Percentiles rank a stretch among this genome's conserved stretches.
phyloP scores from a whole-genome alignment of 2,113 vertebrate species.

The Peromyscus maniculatus region DNA sequence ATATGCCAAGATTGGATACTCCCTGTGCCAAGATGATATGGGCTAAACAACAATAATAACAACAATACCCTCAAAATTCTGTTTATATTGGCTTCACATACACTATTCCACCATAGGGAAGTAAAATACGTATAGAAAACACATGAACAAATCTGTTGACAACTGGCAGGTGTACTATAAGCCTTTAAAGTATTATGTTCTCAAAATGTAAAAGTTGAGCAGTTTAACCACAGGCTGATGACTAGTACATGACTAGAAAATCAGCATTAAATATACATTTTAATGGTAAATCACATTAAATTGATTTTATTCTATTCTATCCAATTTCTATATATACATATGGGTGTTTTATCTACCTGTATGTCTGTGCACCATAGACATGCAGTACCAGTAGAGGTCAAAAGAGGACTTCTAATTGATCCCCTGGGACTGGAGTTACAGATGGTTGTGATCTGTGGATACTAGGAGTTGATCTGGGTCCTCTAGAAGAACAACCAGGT shows the following conservation, averaged over 20 bases:
- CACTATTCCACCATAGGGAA: not conserved
- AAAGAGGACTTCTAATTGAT: not conserved
- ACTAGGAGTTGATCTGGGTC: not conserved
- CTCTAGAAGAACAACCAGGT: not conserved
- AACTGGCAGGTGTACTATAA: not conserved
- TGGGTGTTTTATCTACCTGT: not conserved
- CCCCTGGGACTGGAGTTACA: not conserved
- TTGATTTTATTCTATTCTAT: not conserved
- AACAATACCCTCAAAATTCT: conserved; percentile 14
- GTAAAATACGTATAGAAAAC: conserved; percentile 61
- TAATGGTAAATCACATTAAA: not conserved
- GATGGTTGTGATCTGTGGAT: not conserved
- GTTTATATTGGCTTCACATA: conserved; percentile 52
- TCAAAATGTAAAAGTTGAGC: not conserved
- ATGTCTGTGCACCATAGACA: not conserved
- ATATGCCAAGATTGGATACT: conserved; percentile 53
- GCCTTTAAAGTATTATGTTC: not conserved
- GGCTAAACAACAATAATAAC: not conserved
- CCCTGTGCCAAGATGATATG: conserved; percentile 38
- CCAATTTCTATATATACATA: not conserved
- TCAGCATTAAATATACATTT: not conserved
- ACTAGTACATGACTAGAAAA: not conserved
- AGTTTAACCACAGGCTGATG: not conserved
- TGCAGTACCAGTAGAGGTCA: too few species aligned
- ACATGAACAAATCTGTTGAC: conserved; percentile 35